Evolutionary conservation across 2,113 vertebrate species (phyloP), one percentile per base, ranked within the genome.

Genomic region (Oncorhynchus masou): DNA sequence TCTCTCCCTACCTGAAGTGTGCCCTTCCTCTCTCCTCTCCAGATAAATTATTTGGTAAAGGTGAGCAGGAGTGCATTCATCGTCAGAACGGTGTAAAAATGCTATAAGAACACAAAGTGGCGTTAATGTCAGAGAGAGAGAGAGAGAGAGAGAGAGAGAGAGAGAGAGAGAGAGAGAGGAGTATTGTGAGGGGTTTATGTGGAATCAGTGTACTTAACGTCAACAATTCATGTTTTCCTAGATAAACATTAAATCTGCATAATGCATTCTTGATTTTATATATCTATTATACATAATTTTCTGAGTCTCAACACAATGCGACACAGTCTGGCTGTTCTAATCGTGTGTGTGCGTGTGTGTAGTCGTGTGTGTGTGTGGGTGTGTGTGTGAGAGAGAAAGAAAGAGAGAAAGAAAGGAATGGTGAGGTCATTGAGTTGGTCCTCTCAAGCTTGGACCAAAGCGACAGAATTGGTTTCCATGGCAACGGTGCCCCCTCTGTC

Each of bases 401-500:
- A 70, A 69, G 12, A 81, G 20, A 62, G 8, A 54, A 16, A 67
- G 48, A 67, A 15, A 66, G 27, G 13, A 83, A 34, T 68, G 11
- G 9, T 19, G 25, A 77, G 80, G 81, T 85, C 83, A 79, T 67
- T 15, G 80, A 76, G 82, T 84, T 83, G 70, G 65, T 77, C 76
- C 76, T 68, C 1, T 19, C 66, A 16, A 31, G 29, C 66, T 45
- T 71, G 67, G 75, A 74, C 27, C 66, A 75, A 29, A 71, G 77
- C 76, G 78, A 87, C 74, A 25, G 68, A 80, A 45, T 13, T 5
- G 68, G 85, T 89, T 78, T 75, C 86, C 84, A 86, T 86, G 79
- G 88, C 70, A 78, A 89, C 69, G 0, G 64, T 9, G 54, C 75
- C 75, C 78, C 72, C 81, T 54, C 81, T 60, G 82, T 83, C 79